A percentile compares a stretch with the other conserved stretches of the same genome.
Conservation (phyloP, 2,797 vertebrate species). For the Scomberomorus guttatus region DNA sequence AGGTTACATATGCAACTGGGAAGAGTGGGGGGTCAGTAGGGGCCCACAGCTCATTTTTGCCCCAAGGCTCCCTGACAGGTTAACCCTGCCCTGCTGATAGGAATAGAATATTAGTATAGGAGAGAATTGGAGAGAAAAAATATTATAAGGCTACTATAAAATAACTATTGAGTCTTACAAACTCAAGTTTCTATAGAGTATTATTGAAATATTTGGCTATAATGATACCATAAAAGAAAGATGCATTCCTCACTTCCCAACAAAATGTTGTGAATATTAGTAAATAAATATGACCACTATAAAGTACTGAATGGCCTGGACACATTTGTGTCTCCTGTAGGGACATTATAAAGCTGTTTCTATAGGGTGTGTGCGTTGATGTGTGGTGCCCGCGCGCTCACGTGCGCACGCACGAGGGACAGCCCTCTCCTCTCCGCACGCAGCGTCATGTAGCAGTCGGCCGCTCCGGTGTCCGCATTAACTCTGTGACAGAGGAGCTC, state of each 20-base stretch:
- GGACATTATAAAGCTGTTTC: not conserved
- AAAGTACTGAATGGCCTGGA: not conserved
- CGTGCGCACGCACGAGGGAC: conserved; percentile 14
- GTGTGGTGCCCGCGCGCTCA: conserved; percentile 14
- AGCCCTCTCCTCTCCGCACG: conserved; percentile 24
- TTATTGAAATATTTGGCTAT: not conserved
- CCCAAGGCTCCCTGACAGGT: not conserved
- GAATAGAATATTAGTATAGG: not conserved
- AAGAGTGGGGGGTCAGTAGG: not conserved
- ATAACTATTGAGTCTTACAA: not conserved
- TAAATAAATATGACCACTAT: not conserved
- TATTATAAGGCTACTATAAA: not conserved
- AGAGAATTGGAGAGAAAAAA: not conserved
- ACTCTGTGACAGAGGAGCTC: not conserved
- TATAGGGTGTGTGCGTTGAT: conserved; percentile 13
- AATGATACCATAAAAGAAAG: not conserved
- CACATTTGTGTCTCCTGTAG: not conserved
- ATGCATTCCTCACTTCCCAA: not conserved
- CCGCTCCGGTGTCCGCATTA: not conserved
- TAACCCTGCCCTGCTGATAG: conserved; percentile 1
- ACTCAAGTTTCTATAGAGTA: not conserved
- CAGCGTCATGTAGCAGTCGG: not conserved
- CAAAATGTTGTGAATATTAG: not conserved
- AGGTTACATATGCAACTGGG: not conserved
- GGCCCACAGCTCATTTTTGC: not conserved